phyloP scores from a whole-genome alignment of 2,888 invertebrate species.

The Blastobasis adustella region DNA sequence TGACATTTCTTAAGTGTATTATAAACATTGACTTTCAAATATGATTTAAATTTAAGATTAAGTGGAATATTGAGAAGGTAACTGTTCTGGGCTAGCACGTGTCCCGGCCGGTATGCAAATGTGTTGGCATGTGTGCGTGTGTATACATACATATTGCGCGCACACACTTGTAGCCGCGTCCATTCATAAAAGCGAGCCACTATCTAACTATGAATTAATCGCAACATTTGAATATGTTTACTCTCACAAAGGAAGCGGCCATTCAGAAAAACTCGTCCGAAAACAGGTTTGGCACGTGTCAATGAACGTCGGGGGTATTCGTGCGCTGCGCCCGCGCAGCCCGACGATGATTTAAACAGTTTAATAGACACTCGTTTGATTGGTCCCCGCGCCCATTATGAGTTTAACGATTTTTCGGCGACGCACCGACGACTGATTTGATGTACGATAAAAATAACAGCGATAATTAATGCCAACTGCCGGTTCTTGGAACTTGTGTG shows the following conservation, averaged over 20 bases:
- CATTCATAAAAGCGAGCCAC: slow-evolving; percentile 71
- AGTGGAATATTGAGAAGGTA: slow-evolving; percentile 66
- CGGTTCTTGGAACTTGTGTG: too few species aligned
- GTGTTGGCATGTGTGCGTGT: slow-evolving; percentile 31
- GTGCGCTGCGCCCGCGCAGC: slow-evolving; percentile 46
- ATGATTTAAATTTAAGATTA: slow-evolving; percentile 63
- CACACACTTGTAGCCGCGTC: slow-evolving; percentile 42
- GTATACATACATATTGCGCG: slow-evolving; percentile 35
- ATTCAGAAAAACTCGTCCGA: slow-evolving; percentile 68
- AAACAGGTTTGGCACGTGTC: slow-evolving; percentile 74
- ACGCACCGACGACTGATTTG: background rate
- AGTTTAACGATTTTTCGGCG: slow-evolving; percentile 30
- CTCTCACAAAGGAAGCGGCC: slow-evolving; percentile 71
- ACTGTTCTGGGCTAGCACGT: slow-evolving; percentile 59
- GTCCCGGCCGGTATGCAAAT: slow-evolving; percentile 69
- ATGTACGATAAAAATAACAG: background rate
- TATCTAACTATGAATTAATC: slow-evolving; percentile 74
- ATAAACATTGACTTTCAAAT: slow-evolving; percentile 58
- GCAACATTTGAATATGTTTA: slow-evolving; percentile 75
- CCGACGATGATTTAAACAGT: slow-evolving; percentile 56
- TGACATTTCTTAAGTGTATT: slow-evolving; percentile 15
- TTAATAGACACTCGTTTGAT: slow-evolving; percentile 54
- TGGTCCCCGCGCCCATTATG: slow-evolving; percentile 49
- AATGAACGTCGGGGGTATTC: slow-evolving; percentile 70
- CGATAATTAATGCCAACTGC: too few species aligned